phyloP scores from a whole-genome alignment of 2,797 vertebrate species.

The Crenuchus spilurus region DNA sequence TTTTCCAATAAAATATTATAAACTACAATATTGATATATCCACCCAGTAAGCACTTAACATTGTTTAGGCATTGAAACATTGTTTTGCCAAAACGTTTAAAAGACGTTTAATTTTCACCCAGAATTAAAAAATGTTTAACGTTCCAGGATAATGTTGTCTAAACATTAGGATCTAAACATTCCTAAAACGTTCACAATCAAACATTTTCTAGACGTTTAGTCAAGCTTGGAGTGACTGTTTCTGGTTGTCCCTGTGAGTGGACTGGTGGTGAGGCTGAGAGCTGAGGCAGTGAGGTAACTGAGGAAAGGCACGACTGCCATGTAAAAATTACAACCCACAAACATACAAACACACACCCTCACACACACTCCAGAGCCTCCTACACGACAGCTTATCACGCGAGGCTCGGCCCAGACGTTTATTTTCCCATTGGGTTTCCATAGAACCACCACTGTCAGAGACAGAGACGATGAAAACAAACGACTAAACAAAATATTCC shows the following conservation, averaged over 20 bases:
- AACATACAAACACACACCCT: constrained; percentile 32
- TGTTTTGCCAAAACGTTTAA: no score
- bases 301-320: constrained; percentile 4
- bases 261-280: background rate
- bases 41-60: no score
- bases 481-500: constrained; percentile 3
- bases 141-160: no score
- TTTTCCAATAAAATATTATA: no score
- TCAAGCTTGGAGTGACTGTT: background rate
- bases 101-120: no score
- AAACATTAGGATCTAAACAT: no score
- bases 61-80: no score
- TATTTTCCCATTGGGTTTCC: constrained; percentile 38
- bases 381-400: constrained; percentile 35
- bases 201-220: background rate
- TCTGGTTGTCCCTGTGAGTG: background rate
- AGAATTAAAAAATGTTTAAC: no score
- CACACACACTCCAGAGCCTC: constrained; percentile 31
- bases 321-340: constrained; percentile 30
- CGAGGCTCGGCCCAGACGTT: constrained; percentile 20
- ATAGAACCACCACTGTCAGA: constrained; percentile 7
- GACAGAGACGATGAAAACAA: constrained; percentile 6
- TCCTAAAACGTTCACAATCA: no score
- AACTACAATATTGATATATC: no score
- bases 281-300: constrained; percentile 25